phyloP scores from a whole-genome alignment of 2,797 vertebrate species.

The Rhinophrynus dorsalis region DNA sequence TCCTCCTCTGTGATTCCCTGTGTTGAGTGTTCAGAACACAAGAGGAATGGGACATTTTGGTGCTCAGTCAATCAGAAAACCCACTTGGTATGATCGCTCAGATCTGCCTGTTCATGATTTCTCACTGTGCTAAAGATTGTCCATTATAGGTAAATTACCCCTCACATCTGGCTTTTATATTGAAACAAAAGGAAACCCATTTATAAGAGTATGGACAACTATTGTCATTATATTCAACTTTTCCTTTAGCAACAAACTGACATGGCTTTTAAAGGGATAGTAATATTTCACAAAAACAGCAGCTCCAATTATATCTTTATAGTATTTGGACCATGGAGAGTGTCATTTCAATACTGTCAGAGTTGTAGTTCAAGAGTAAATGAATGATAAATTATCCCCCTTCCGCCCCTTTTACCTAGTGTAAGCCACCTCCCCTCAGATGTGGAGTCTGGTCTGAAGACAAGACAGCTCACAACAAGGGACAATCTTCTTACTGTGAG shows the following conservation, averaged over 20 bases:
- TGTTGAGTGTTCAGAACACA: not conserved
- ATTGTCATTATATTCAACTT: not conserved
- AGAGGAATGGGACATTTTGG: not conserved
- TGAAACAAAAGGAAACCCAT: constrained; percentile 42
- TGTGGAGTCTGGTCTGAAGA: no score
- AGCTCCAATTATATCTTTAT: no score
- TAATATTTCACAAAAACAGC: no score
- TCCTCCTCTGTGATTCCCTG: no score
- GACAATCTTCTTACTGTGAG: no score
- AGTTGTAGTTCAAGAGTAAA: no score
- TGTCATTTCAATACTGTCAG: no score
- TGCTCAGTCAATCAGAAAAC: not conserved
- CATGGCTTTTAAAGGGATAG: constrained; percentile 47
- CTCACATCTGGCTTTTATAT: constrained; percentile 50
- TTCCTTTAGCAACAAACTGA: constrained; percentile 22
- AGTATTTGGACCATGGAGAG: no score
- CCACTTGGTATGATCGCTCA: not conserved
- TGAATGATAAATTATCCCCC: no score
- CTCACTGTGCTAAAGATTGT: not conserved
- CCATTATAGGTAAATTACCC: constrained; percentile 2
- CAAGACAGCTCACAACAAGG: no score
- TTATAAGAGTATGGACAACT: constrained; percentile 22
- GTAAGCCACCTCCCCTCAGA: no score
- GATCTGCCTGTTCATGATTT: not conserved
- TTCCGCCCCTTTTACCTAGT: no score